Percentiles rank a stretch among this genome's conserved stretches.
Evolutionary conservation across 2,113 vertebrate genomes (phyloP).

Genomic region (Ciconia boyciana): DNA sequence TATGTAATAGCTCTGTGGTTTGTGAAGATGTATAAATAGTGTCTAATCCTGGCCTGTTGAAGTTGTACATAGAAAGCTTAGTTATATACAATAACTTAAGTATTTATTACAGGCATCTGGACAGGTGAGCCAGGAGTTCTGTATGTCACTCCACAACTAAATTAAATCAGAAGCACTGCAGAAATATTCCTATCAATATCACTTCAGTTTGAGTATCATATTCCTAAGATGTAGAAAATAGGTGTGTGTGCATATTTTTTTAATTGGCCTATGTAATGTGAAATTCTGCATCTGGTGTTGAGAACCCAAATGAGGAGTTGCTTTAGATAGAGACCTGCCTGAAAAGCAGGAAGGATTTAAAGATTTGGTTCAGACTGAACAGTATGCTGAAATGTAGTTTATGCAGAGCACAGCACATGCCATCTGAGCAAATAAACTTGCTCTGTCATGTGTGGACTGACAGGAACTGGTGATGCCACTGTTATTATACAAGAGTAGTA

Average conservation of each 20-base stretch:
- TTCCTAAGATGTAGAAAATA: neutral
- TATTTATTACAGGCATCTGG: neutral
- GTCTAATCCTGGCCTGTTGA: neutral
- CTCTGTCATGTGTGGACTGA: neutral
- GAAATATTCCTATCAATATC: neutral
- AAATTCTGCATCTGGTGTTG: neutral
- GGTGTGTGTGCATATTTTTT: neutral
- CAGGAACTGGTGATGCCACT: neutral
- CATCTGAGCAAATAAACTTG: neutral
- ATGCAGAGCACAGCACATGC: neutral
- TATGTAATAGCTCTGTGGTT: neutral
- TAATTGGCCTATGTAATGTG: neutral
- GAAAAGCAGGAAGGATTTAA: neutral
- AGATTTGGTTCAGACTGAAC: neutral
- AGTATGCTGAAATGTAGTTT: neutral
- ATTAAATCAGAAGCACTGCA: neutral
- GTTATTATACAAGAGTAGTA: neutral
- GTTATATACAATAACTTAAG: neutral
- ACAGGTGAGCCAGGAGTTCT: neutral
- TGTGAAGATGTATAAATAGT: neutral
- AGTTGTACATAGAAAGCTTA: neutral
- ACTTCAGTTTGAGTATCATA: neutral
- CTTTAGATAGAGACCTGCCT: neutral
- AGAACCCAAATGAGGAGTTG: neutral
- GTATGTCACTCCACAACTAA: neutral